Evolutionary conservation across 1,140 invertebrate species (phyloP).

Genomic region (Bathynomus jamesi): DNA sequence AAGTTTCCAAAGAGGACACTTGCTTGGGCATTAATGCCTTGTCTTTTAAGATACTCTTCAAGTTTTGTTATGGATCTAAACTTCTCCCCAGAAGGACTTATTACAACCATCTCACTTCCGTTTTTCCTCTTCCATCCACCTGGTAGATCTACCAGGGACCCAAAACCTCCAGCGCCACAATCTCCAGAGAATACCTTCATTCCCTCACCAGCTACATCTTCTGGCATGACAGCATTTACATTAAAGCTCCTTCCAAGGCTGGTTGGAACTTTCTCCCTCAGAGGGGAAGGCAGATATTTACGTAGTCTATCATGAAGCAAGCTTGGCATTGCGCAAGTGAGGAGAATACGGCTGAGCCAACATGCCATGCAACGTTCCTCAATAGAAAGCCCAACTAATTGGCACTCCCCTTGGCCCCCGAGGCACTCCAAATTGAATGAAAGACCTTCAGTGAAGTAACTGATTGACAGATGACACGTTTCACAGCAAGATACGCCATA

Average conservation of each 20-base stretch:
- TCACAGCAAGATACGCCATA: slow-evolving; percentile 23
- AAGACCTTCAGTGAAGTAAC: slow-evolving; percentile 11
- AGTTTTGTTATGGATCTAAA: slow-evolving; percentile 33
- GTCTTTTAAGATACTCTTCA: slow-evolving; percentile 29
- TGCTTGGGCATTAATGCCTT: slow-evolving; percentile 29
- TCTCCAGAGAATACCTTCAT: neutral
- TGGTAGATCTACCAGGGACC: slow-evolving; percentile 29
- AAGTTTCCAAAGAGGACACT: slow-evolving; percentile 30
- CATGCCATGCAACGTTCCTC: slow-evolving; percentile 31
- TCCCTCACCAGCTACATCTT: neutral
- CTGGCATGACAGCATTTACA: slow-evolving; percentile 1
- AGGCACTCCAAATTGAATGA: slow-evolving; percentile 17
- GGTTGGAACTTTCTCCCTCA: slow-evolving; percentile 29
- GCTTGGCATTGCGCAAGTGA: slow-evolving; percentile 20
- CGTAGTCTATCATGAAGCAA: slow-evolving; percentile 30
- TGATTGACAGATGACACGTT: slow-evolving; percentile 15
- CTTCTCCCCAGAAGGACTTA: slow-evolving; percentile 29
- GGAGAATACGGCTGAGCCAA: slow-evolving; percentile 27
- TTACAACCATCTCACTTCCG: slow-evolving; percentile 29
- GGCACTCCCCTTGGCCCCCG: slow-evolving; percentile 19
- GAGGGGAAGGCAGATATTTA: slow-evolving; percentile 19
- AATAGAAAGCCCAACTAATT: slow-evolving; percentile 19
- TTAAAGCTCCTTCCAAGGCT: slow-evolving; percentile 30
- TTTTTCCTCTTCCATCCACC: slow-evolving; percentile 32
- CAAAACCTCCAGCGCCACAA: slow-evolving; percentile 21